Conservation (phyloP, 2,797 vertebrate species). For the Myripristis murdjan region DNA sequence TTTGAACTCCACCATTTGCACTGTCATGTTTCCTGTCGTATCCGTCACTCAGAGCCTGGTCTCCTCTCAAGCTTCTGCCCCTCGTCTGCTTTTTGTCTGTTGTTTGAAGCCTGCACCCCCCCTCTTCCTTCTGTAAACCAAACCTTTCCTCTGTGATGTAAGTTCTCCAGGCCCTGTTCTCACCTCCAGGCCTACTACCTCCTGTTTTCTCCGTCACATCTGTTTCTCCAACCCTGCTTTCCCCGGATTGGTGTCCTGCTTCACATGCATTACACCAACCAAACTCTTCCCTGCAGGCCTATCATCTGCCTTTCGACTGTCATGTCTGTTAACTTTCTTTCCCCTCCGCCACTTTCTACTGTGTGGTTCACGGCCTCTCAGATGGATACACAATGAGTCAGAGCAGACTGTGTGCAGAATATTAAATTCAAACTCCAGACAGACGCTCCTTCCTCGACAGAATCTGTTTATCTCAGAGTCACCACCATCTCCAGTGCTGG, state of each 20-base stretch:
- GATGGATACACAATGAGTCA: slow-evolving; percentile 69
- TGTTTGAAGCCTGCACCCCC: slow-evolving; percentile 29
- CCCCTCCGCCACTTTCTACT: slow-evolving; percentile 51
- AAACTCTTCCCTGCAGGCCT: slow-evolving; percentile 53
- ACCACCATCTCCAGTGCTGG: slow-evolving; percentile 59
- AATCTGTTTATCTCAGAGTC: slow-evolving; percentile 71
- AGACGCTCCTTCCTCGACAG: slow-evolving; percentile 63
- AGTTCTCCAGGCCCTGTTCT: slow-evolving; percentile 18
- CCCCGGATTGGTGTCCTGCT: slow-evolving; percentile 38
- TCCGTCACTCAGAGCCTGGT: slow-evolving; percentile 44
- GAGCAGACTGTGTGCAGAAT: slow-evolving; percentile 63
- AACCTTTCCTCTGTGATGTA: slow-evolving; percentile 33
- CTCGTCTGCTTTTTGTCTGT: slow-evolving; percentile 51
- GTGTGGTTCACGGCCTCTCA: slow-evolving; percentile 49
- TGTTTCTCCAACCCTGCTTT: slow-evolving; percentile 25
- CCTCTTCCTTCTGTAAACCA: slow-evolving; percentile 47
- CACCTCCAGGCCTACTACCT: slow-evolving; percentile 29
- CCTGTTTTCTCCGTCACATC: slow-evolving; percentile 26
- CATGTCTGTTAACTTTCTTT: slow-evolving; percentile 59
- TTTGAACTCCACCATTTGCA: slow-evolving; percentile 62
- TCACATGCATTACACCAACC: slow-evolving; percentile 52
- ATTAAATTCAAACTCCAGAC: slow-evolving; percentile 70
- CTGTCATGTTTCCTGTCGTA: too few relatives aligned
- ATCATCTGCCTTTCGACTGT: slow-evolving; percentile 66
- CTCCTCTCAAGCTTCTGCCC: slow-evolving; percentile 34